Evolutionary conservation across 2,888 invertebrate genomes (phyloP).

Genomic region (Brenthis daphne): DNA sequence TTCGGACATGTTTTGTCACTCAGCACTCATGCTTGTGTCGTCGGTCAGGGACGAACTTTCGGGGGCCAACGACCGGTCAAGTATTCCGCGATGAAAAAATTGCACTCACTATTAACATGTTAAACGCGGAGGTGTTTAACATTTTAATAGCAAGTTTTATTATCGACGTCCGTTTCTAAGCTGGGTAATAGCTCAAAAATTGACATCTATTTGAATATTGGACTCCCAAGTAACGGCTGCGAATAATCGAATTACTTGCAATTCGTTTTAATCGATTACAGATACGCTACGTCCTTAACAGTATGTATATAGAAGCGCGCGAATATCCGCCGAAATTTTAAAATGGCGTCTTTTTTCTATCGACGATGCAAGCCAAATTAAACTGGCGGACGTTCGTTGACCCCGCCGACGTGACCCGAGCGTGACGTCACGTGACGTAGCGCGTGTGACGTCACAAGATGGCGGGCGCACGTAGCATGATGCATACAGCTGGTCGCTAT

Average conservation of each 20-base stretch:
- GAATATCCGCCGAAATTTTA: conserved; percentile 48
- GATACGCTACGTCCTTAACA: conserved; percentile 24
- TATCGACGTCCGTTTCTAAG: conserved; percentile 29
- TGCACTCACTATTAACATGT: conserved; percentile 59
- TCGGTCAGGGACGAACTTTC: conserved; percentile 66
- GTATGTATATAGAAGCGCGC: conserved; percentile 37
- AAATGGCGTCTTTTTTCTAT: conserved; percentile 64
- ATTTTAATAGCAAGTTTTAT: conserved; percentile 44
- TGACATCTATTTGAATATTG: conserved; percentile 20
- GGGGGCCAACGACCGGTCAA: conserved; percentile 71
- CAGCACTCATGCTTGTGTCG: conserved; percentile 48
- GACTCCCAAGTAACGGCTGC: conserved; percentile 27
- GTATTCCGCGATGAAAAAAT: conserved; percentile 66
- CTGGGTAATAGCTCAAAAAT: conserved; percentile 29
- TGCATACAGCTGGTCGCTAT: conserved; percentile 46
- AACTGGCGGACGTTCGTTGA: conserved; percentile 78
- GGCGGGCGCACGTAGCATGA: conserved; percentile 52
- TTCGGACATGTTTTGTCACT: conserved; percentile 58
- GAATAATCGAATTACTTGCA: conserved; percentile 32
- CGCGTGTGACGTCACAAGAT: conserved; percentile 59
- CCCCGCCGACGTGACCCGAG: conserved; percentile 54
- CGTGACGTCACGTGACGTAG: conserved; percentile 63
- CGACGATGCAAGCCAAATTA: conserved; percentile 70
- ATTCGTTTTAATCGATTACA: conserved; percentile 31
- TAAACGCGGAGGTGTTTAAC: conserved; percentile 43